A percentile compares a stretch with the other conserved stretches of the same genome.
phyloP scores from a whole-genome alignment of 2,113 vertebrate species.

The Pteruthius melanotis region DNA sequence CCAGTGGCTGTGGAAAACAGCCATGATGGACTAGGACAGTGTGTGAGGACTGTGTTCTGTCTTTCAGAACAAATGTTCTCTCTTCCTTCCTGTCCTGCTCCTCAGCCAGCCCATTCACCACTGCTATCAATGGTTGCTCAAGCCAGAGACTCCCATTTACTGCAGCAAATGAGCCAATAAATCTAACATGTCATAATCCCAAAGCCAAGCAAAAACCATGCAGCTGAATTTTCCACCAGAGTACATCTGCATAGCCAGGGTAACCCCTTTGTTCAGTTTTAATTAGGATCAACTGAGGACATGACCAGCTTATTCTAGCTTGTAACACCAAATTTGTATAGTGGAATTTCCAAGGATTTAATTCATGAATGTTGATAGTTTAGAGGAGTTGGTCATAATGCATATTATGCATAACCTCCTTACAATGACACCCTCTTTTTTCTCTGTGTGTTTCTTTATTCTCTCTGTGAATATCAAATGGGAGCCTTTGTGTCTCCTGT shows the following conservation, averaged over 20 bases:
- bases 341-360: not conserved
- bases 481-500: not conserved
- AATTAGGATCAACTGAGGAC: not conserved
- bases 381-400: not conserved
- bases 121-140: not conserved
- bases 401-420: not conserved
- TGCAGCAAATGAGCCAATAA: constrained; percentile 16
- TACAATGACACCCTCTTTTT: not conserved
- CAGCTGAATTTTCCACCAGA: not conserved
- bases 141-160: not conserved
- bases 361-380: not conserved
- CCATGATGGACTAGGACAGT: not conserved
- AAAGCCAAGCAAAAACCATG: not conserved
- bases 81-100: not conserved
- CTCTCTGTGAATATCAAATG: not conserved
- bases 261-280: not conserved
- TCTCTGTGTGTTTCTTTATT: no score
- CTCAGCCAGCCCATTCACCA: not conserved
- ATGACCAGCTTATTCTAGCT: not conserved
- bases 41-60: not conserved
- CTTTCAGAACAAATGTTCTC: not conserved
- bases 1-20: not conserved
- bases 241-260: not conserved
- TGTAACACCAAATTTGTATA: not conserved
- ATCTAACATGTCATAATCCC: constrained; percentile 6